A percentile compares a stretch with the other conserved stretches of the same genome.
Evolutionary conservation across 2,888 invertebrate species (phyloP).

Genomic region (Archaeoteleia sp.): DNA sequence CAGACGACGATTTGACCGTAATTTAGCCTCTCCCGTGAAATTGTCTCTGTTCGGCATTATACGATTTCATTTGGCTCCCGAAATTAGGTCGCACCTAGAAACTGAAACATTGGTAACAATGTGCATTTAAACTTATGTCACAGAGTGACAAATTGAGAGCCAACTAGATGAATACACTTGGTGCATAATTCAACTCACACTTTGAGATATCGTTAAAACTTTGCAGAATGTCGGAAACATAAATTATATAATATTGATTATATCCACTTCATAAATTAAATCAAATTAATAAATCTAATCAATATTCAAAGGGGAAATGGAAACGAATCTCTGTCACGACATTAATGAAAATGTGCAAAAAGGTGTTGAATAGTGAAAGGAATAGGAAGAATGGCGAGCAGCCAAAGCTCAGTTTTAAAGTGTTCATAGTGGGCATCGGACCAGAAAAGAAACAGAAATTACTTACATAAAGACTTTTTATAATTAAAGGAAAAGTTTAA

Average conservation of each 20-base stretch:
- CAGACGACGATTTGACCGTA: constrained; percentile 4
- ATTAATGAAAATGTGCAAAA: constrained; percentile 34
- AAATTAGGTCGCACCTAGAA: constrained; percentile 33
- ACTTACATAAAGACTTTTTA: too few relatives aligned
- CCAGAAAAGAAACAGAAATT: constrained; percentile 17
- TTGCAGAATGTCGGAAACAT: too few relatives aligned
- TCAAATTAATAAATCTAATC: too few relatives aligned
- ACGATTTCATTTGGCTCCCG: constrained; percentile 25
- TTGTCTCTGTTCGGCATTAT: constrained; percentile 2
- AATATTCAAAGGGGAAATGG: too few relatives aligned
- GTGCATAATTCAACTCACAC: too few relatives aligned
- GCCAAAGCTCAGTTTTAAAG: constrained; percentile 42
- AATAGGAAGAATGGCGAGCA: constrained; percentile 22
- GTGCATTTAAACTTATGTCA: constrained; percentile 3
- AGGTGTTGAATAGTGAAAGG: constrained; percentile 20
- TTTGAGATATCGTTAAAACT: too few relatives aligned
- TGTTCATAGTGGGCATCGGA: constrained; percentile 26
- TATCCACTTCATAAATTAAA: too few relatives aligned
- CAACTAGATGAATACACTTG: too few relatives aligned
- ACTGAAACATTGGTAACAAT: constrained; percentile 26
- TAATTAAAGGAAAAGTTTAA: too few relatives aligned
- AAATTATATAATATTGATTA: too few relatives aligned
- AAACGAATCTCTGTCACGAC: too few relatives aligned
- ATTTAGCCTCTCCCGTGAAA: background rate
- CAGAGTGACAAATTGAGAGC: background rate